A percentile compares a stretch with the other conserved stretches of the same genome.
These are phyloP conservation scores for Nyctibius bracteatus DNA, from an alignment of 2,113 vertebrate genomes.

Conservation along the genomic window DNA sequence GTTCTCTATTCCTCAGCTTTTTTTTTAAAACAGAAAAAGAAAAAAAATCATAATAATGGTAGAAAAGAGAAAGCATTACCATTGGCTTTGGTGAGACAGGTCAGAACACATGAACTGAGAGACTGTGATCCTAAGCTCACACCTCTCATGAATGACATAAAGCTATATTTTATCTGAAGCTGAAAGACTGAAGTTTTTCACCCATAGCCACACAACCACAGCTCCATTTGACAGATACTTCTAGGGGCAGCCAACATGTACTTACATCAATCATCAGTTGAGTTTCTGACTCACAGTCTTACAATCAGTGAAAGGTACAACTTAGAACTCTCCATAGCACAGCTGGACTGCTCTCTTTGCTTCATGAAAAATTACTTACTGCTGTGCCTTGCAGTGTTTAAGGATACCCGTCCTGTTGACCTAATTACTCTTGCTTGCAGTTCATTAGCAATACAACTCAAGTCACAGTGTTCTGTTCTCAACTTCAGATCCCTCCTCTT, in stretches of 20 bases:
- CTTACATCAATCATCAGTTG: background rate
- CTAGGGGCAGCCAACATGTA: background rate
- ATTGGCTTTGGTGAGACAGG: background rate
- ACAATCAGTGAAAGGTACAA: background rate
- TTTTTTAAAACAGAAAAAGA: constrained; percentile 60
- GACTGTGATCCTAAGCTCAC: background rate
- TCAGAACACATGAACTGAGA: background rate
- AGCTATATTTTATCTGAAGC: background rate
- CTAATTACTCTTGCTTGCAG: background rate
- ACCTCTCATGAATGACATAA: background rate
- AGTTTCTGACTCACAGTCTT: background rate
- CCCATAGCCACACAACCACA: rapidly evolving
- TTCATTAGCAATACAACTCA: background rate
- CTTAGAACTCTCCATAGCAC: background rate
- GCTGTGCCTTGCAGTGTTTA: background rate
- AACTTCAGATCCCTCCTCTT: background rate
- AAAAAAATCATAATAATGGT: background rate
- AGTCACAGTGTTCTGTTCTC: background rate
- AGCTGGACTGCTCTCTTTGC: background rate
- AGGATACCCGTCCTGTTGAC: background rate
- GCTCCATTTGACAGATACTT: background rate
- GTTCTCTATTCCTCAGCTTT: constrained; percentile 84
- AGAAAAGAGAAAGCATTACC: background rate
- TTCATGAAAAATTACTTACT: background rate
- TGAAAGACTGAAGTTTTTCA: background rate